Percentiles rank a stretch among this genome's conserved stretches.
These are phyloP conservation scores for Drosophila emarginata DNA, from an alignment of 2,888 invertebrate genomes.

Conservation along the genomic window DNA sequence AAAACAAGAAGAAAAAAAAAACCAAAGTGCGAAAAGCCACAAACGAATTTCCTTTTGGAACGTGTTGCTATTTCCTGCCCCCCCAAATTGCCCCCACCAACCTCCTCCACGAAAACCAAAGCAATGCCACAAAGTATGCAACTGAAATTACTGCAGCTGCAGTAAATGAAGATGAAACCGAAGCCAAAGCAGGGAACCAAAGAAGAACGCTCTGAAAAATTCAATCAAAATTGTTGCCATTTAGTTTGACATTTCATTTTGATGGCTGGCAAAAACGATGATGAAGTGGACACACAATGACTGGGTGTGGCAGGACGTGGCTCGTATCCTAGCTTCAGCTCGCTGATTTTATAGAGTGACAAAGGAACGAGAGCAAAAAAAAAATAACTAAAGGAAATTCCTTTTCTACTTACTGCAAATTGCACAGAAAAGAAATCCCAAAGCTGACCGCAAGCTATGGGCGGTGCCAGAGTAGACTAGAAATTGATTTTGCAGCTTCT, in stretches of 20 bases:
- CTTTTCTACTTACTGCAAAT: conserved; percentile 35
- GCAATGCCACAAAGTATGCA: conserved; percentile 29
- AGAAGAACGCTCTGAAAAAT: conserved; percentile 51
- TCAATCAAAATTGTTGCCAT: conserved; percentile 79
- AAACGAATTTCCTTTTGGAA: conserved; percentile 43
- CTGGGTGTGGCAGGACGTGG: conserved; percentile 45
- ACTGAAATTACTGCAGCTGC: conserved; percentile 24
- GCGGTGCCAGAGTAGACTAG: conserved; percentile 24
- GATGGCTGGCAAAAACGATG: conserved; percentile 69
- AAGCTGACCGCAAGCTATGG: conserved; percentile 64
- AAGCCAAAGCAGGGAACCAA: background rate
- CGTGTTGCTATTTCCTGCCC: conserved; percentile 58
- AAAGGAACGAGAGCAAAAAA: conserved; percentile 33
- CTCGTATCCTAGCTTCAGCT: conserved; percentile 25
- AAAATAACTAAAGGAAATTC: conserved; percentile 48
- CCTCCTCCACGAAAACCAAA: conserved; percentile 38
- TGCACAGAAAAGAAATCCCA: conserved; percentile 42
- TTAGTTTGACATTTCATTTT: conserved; percentile 77
- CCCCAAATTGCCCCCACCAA: background rate
- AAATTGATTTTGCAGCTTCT: conserved; percentile 65
- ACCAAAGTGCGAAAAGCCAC: conserved; percentile 40
- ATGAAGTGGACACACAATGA: conserved; percentile 60
- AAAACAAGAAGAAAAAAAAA: background rate
- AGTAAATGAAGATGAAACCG: background rate
- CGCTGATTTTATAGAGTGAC: conserved; percentile 69